These are phyloP conservation scores for Formicarius rufipectus DNA, from an alignment of 2,113 vertebrate genomes.

Conservation along the genomic window DNA sequence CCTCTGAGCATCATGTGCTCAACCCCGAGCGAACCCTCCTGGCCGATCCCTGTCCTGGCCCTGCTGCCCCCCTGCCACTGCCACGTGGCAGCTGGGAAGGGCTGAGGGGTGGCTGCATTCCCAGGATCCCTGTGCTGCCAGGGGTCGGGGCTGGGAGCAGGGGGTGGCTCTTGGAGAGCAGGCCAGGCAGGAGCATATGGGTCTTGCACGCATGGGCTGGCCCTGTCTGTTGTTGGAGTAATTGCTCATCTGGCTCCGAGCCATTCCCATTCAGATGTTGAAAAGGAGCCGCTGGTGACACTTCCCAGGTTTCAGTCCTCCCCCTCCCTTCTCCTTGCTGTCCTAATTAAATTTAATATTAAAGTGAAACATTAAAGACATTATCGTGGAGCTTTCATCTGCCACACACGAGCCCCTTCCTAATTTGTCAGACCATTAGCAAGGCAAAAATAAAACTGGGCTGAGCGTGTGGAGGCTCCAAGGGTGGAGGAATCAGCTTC, in stretches of 20 bases:
- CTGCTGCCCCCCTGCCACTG: neutral
- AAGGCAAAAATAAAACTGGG: neutral
- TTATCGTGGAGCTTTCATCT: neutral
- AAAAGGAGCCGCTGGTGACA: constrained; percentile 31
- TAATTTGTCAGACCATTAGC: constrained; percentile 1
- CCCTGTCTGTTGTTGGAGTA: neutral
- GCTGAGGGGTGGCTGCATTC: neutral
- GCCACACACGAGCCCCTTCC: neutral
- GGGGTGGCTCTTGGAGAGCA: neutral
- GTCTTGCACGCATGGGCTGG: neutral
- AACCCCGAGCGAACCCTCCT: neutral
- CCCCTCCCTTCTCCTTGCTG: neutral
- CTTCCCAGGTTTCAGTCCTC: neutral
- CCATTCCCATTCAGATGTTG: constrained; percentile 20
- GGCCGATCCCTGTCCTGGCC: neutral
- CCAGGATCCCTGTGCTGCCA: neutral
- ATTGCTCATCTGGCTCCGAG: constrained; percentile 45
- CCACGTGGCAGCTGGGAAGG: neutral
- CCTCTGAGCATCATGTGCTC: neutral
- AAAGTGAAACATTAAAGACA: neutral
- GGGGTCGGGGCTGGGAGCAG: neutral
- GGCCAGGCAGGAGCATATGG: constrained; percentile 16
- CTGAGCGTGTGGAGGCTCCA: neutral
- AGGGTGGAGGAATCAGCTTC: neutral
- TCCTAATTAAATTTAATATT: constrained; percentile 50